Base-by-base conservation (phyloP, 1,140 invertebrate species). In the Macrotrachela quadricornifera region DNA sequence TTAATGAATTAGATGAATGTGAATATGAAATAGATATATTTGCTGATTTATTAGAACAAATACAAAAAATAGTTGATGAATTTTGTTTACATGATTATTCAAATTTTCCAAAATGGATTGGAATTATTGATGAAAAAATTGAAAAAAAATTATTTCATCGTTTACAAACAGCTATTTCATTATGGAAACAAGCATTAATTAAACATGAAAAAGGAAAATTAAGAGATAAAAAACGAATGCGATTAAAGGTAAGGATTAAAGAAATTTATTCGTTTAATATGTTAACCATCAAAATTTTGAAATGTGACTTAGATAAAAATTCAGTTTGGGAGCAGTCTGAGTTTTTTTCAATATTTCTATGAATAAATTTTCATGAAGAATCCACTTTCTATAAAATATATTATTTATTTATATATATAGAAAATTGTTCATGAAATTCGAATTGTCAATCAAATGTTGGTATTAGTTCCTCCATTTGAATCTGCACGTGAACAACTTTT, bases 401-500 rank as follows among this genome's bases (percentile, higher is more conserved):
- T 30, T 30, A 2, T 30, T 30, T 30, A 4, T 30, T 4, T 30
- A 4, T 30, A 4, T 4, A 2, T 30, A 2, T 30, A 30, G 21
- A 30, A 30, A 30, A 30, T 30, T 30, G 21, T 30, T 30, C 8
- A 4, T 2, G 21, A 95, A 73, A 81, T 97, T 18, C 76, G 90
- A 57, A 95, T 97, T 56, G 94, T 87, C 0, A 95, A 96, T 72
- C 90, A 96, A 70, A 83, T 86, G 53, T 94, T 97, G 80, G 92
- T 73, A 60, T 71, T 94, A 39, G 86, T 82, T 71, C 90, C 90
- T 1, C 86, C 85, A 17, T 78, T 94, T 54, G 87, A 94, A 68
- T 85, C 91, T 63, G 86, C 85, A 10, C 76, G 85, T 49, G 85
- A 86, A 66, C 84, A 88, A 69, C 81, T 97, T 55, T 82, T 94